These are phyloP conservation scores for Cygnus buccinator DNA, from an alignment of 2,113 vertebrate species.

Conservation along the genomic window DNA sequence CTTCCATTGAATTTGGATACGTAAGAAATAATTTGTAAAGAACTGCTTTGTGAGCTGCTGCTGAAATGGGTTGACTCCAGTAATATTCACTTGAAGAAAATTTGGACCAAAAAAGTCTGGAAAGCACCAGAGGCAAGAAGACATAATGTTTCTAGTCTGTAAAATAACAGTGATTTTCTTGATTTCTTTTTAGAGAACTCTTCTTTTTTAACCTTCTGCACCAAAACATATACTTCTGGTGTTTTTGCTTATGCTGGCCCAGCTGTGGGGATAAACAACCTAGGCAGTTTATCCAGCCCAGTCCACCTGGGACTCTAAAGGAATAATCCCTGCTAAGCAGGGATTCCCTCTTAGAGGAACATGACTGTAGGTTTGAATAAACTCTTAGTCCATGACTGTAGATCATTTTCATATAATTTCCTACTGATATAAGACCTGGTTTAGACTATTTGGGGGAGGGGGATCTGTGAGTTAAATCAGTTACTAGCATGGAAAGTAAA, in stretches of 20 bases:
- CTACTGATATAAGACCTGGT: neutral
- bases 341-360: neutral
- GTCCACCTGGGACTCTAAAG: neutral
- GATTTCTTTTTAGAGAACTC: neutral
- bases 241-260: neutral
- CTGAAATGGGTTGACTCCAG: neutral
- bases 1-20: neutral
- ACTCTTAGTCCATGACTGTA: fast-evolving
- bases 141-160: neutral
- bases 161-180: neutral
- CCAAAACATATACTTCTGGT: neutral
- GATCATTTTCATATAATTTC: neutral
- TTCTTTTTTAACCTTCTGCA: neutral
- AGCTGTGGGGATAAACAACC: neutral
- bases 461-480: neutral
- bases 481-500: neutral
- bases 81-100: neutral
- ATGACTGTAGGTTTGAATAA: fast-evolving
- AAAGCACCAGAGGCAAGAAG: neutral
- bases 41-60: neutral
- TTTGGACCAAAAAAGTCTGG: neutral
- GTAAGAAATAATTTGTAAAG: neutral
- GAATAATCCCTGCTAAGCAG: neutral
- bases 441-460: no score
- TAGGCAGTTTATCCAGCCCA: no score